Conservation (phyloP, 2,797 vertebrate species). For the Clangula hyemalis region DNA sequence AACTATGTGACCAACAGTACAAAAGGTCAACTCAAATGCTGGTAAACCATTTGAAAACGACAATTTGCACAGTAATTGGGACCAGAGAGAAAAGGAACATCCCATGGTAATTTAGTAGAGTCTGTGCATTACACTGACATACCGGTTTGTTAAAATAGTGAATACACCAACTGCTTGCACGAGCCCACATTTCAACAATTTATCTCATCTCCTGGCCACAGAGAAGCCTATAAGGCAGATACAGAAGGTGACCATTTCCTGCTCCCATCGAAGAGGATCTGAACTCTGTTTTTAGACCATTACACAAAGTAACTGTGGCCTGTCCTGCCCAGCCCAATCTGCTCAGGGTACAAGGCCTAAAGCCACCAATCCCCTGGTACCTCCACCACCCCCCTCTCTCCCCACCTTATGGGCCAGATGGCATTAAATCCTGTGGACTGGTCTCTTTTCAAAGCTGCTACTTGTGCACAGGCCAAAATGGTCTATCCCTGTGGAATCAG, state of each 20-base stretch:
- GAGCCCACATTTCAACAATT: background rate
- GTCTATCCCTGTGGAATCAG: background rate
- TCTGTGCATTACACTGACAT: background rate
- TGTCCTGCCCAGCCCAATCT: background rate
- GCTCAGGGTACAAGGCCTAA: background rate
- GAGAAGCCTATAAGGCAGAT: background rate
- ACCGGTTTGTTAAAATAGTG: background rate
- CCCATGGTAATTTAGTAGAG: background rate
- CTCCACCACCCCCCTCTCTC: constrained; percentile 33
- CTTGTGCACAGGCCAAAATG: constrained; percentile 54
- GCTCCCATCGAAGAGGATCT: background rate
- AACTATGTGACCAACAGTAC: background rate
- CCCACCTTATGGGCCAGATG: constrained; percentile 53
- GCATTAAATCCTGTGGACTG: constrained; percentile 38
- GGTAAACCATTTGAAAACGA: background rate
- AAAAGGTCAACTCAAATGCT: background rate
- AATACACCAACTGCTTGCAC: background rate
- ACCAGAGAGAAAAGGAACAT: background rate
- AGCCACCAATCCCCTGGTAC: background rate
- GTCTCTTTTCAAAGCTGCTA: constrained; percentile 25
- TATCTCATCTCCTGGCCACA: background rate
- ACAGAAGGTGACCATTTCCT: background rate
- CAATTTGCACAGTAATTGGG: background rate
- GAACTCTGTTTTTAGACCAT: background rate
- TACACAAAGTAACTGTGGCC: background rate